These are phyloP conservation scores for Heteropelma amictum DNA, from an alignment of 2,888 invertebrate species.

Conservation along the genomic window DNA sequence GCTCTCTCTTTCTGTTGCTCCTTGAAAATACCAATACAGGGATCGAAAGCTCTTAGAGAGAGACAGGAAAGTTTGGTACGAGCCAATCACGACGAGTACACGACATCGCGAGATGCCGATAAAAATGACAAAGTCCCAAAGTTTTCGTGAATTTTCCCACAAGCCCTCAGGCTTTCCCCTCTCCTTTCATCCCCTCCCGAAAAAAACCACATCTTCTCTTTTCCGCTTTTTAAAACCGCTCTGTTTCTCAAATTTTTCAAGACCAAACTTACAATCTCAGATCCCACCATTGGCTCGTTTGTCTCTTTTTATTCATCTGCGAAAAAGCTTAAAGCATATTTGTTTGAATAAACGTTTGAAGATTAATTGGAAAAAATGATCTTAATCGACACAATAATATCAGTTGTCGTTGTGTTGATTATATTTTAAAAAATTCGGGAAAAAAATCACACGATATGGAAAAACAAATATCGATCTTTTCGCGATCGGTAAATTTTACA, in stretches of 20 bases:
- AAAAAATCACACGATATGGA: too few relatives aligned
- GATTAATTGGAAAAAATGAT: too few relatives aligned
- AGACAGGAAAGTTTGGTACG: conserved; percentile 12
- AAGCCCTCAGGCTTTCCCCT: conserved; percentile 40
- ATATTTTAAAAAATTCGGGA: too few relatives aligned
- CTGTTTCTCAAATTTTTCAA: conserved; percentile 37
- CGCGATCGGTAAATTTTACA: too few relatives aligned
- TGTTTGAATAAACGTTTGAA: too few relatives aligned
- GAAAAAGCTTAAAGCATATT: too few relatives aligned
- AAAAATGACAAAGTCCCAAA: conserved; percentile 75
- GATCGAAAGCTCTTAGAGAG: too few relatives aligned
- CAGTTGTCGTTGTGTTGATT: too few relatives aligned
- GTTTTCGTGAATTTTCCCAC: conserved; percentile 58
- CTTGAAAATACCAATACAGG: too few relatives aligned
- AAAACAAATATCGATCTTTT: too few relatives aligned
- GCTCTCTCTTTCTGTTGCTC: background rate
- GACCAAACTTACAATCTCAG: conserved; percentile 12
- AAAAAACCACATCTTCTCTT: conserved; percentile 52
- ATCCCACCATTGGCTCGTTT: background rate
- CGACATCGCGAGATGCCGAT: conserved; percentile 72
- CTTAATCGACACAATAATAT: too few relatives aligned
- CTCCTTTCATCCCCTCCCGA: conserved; percentile 13
- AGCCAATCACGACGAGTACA: conserved; percentile 70
- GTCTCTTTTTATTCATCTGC: conserved; percentile 29
- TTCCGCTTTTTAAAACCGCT: conserved; percentile 37